phyloP scores from a whole-genome alignment of 1,140 invertebrate genomes.

The Atta texana region DNA sequence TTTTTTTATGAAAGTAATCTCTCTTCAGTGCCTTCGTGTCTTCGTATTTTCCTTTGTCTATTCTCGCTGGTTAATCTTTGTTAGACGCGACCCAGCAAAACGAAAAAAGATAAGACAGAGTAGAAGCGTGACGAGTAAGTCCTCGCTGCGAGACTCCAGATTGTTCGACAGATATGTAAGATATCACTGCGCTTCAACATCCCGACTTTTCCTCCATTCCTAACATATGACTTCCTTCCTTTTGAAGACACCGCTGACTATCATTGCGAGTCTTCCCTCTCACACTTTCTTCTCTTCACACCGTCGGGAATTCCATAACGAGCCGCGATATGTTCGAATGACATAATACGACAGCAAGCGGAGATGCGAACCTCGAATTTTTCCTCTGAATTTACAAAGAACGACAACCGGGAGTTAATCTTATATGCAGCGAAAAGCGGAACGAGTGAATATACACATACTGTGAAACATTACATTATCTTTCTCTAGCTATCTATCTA shows the following conservation, averaged over 20 bases:
- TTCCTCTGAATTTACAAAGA: slow-evolving; percentile 70
- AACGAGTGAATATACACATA: not conserved
- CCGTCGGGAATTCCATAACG: slow-evolving; percentile 66
- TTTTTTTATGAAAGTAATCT: slow-evolving; percentile 56
- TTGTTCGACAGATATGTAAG: slow-evolving; percentile 36
- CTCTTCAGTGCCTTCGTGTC: not conserved
- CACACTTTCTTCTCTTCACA: not conserved
- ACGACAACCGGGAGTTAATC: slow-evolving; percentile 66
- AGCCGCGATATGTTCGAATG: slow-evolving; percentile 43
- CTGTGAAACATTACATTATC: slow-evolving; percentile 17
- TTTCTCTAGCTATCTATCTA: not conserved
- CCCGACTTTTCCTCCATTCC: slow-evolving; percentile 56
- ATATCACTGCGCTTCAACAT: slow-evolving; percentile 28
- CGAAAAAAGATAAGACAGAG: slow-evolving; percentile 53
- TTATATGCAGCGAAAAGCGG: slow-evolving; percentile 53
- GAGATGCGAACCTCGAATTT: slow-evolving; percentile 54
- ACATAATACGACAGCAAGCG: slow-evolving; percentile 58
- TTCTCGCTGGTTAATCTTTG: slow-evolving; percentile 15
- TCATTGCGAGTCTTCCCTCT: not conserved
- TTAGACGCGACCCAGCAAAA: slow-evolving; percentile 16
- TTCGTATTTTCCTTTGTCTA: slow-evolving; percentile 34
- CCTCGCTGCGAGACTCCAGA: slow-evolving; percentile 62
- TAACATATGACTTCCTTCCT: slow-evolving; percentile 69
- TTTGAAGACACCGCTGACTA: slow-evolving; percentile 59
- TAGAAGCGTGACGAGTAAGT: not conserved